phyloP scores from a whole-genome alignment of 2,888 invertebrate species.

The Petrolisthes manimaculis region DNA sequence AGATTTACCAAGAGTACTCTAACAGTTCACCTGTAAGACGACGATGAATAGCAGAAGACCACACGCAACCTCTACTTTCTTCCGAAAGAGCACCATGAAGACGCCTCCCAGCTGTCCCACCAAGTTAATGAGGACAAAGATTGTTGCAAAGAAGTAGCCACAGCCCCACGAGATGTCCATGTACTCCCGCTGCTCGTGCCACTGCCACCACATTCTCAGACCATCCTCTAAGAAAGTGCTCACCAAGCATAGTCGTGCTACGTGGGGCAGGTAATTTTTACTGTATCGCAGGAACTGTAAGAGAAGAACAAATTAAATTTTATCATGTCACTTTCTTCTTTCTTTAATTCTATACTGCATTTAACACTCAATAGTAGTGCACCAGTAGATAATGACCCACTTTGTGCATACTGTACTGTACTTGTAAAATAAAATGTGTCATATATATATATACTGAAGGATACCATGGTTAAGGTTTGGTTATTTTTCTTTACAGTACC shows the following conservation, averaged over 20 bases:
- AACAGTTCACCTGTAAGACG: conserved; percentile 83
- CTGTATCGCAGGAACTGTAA: conserved; percentile 89
- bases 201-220: conserved; percentile 98
- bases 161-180: conserved; percentile 98
- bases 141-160: conserved; percentile 90
- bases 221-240: conserved; percentile 99
- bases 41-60: conserved; percentile 95
- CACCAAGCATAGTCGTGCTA: conserved; percentile 95
- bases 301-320: conserved; percentile 1
- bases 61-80: conserved; percentile 91
- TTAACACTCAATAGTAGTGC: no score
- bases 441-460: no score
- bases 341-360: no score
- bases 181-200: conserved; percentile 94
- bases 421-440: no score
- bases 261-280: conserved; percentile 92
- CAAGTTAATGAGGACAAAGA: conserved; percentile 96
- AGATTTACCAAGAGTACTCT: no score
- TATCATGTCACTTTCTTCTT: neutral
- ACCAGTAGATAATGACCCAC: no score
- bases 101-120: conserved; percentile 96
- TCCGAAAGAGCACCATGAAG: conserved; percentile 92
- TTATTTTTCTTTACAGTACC: no score
- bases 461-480: no score
- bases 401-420: no score